Evolutionary conservation across 2,797 vertebrate species (phyloP).

Genomic region (Acipenser transmontanus): DNA sequence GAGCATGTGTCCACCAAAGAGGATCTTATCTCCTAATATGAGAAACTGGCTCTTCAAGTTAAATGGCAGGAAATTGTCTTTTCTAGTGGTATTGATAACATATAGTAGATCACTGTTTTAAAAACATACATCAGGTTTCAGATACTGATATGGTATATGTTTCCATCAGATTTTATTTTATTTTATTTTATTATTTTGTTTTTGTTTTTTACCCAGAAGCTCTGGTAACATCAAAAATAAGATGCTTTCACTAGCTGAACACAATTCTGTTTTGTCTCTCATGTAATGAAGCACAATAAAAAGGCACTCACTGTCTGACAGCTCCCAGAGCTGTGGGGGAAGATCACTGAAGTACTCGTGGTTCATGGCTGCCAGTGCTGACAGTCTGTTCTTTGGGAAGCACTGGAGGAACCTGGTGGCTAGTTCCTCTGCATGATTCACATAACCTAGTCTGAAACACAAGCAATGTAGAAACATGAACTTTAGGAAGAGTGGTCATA

Average conservation of each 20-base stretch:
- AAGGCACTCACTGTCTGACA: constrained; percentile 82
- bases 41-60: too few species aligned
- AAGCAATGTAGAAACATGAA: constrained; percentile 14
- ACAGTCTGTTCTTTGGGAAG: constrained; percentile 94
- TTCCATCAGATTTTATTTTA: background rate
- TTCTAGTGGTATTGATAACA: too few species aligned
- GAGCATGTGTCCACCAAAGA: too few species aligned
- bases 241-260: constrained; percentile 33
- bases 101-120: too few species aligned
- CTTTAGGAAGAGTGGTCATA: too few species aligned
- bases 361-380: constrained; percentile 83
- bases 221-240: background rate
- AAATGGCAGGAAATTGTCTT: too few species aligned
- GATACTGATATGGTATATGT: too few species aligned
- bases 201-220: background rate
- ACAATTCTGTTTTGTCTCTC: constrained; percentile 1
- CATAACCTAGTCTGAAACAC: constrained; percentile 75
- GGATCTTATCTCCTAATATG: too few species aligned
- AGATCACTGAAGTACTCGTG: constrained; percentile 93
- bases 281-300: background rate
- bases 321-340: constrained; percentile 87
- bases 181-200: too few species aligned
- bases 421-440: constrained; percentile 89
- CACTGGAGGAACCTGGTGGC: constrained; percentile 92
- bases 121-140: too few species aligned